Evolutionary conservation across 2,888 invertebrate species (phyloP), one percentile per base, ranked within the genome.

Genomic region (Drosophila diplacantha): DNA sequence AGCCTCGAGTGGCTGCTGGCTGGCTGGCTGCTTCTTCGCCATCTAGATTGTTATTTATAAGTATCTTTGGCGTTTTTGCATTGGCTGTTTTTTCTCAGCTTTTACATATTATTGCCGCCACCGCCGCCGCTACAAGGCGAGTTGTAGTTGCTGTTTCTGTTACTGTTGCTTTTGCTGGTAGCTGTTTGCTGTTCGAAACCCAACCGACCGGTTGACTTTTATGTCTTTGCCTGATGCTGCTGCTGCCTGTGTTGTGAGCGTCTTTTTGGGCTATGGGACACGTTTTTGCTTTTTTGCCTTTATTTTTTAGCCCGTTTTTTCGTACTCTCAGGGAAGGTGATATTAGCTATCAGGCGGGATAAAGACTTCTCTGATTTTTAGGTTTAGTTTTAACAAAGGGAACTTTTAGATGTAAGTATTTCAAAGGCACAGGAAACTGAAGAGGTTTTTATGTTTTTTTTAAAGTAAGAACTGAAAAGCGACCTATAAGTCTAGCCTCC

Each of bases 191-290:
- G 69, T 41, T 66, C 64, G 75, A 56, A 81, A 81, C 71, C 54
- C 64, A 81, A 81, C 78, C 73, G 79, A 79, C 78, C 78, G 81
- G 78, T 81, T 81, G 65, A 81, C 65, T 76, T 78, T 81, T 64
- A 81, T 79, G 79, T 79, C 79, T 78, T 78, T 76, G 69, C 69
- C 50, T 60, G 61, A 60, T 69, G 59, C 68, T 39, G 39, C 24
- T 24, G 41, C 58, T 60, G 50, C 44, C 61, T 53, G 41, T 61
- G 68, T 66, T 49, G 62, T 24, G 57, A 58, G 60, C 57, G 64
- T 65, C 56, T 63, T 51, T 70, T 59, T 72, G 60, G 55, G 55
- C 59, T 63, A 53, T 59, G 59, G 68, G 59, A 71, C 59, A 59
- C 56, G 62, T 60, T 70, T 62, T 66, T 46, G 61, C 38, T 38